Conservation (phyloP, 2,888 invertebrate genomes). For the Drosophila setosimentum region DNA sequence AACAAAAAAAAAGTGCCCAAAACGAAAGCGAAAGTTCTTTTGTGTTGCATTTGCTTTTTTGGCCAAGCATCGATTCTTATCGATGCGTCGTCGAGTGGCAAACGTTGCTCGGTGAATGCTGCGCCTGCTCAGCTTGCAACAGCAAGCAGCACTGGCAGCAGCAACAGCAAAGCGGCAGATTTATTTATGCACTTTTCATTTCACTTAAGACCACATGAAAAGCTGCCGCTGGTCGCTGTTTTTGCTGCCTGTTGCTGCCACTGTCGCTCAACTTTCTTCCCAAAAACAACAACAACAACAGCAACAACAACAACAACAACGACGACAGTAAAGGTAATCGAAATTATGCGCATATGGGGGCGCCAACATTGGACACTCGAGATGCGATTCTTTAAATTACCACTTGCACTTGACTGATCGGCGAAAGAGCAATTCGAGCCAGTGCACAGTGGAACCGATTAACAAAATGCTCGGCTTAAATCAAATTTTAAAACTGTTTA, state of each 20-base stretch:
- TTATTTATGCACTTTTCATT: conserved; percentile 81
- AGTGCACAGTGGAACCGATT: conserved; percentile 41
- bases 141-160: neutral
- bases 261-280: conserved; percentile 69
- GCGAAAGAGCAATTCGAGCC: conserved; percentile 23
- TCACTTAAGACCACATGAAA: conserved; percentile 76
- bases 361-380: conserved; percentile 70
- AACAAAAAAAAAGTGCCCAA: conserved; percentile 33
- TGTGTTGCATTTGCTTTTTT: conserved; percentile 57
- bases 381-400: conserved; percentile 77
- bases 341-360: conserved; percentile 67
- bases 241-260: conserved; percentile 15
- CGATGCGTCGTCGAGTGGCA: conserved; percentile 27
- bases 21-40: conserved; percentile 80
- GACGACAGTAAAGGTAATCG: conserved; percentile 26
- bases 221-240: conserved; percentile 50
- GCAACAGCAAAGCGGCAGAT: conserved; percentile 57
- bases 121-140: conserved; percentile 18
- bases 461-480: neutral
- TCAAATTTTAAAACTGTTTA: neutral
- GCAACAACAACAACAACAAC: conserved; percentile 7
- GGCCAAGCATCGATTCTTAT: conserved; percentile 69
- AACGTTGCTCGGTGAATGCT: conserved; percentile 30
- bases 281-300: conserved; percentile 9
- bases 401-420: conserved; percentile 78